phyloP scores from a whole-genome alignment of 2,113 vertebrate genomes.

The Gnathonemus echidnorhynchus region DNA sequence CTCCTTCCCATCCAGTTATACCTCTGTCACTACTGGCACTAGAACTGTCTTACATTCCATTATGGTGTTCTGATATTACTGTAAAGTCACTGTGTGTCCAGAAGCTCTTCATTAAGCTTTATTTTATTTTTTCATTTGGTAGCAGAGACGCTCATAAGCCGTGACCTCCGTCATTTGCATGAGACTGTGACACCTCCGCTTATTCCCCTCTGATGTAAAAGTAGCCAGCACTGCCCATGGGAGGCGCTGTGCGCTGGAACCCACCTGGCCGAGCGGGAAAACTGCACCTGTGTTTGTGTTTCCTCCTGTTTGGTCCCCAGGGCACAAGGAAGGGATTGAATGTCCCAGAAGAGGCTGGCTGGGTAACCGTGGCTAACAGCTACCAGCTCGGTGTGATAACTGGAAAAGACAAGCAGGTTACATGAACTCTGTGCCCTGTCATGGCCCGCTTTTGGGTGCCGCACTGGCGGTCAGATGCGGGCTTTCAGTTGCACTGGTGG shows the following conservation, averaged over 20 bases:
- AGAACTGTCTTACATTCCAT: background rate
- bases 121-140: constrained; percentile 27
- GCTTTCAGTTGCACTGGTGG: background rate
- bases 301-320: background rate
- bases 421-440: background rate
- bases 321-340: background rate
- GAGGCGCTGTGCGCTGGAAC: background rate
- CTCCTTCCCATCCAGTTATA: background rate
- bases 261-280: background rate
- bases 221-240: constrained; percentile 49
- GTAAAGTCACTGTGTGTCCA: constrained; percentile 14
- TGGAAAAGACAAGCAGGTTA: background rate
- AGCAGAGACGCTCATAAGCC: background rate
- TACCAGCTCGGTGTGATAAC: background rate
- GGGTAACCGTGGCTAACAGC: background rate
- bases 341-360: background rate
- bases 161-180: background rate
- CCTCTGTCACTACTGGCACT: background rate
- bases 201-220: constrained; percentile 46
- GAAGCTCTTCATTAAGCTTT: constrained; percentile 6
- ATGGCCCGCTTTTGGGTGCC: background rate
- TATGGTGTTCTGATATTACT: background rate
- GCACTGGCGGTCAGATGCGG: background rate
- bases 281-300: background rate
- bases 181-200: background rate